A percentile compares a stretch with the other conserved stretches of the same genome.
Evolutionary conservation across 2,113 vertebrate genomes (phyloP).

Genomic region (Perca schrenkii): DNA sequence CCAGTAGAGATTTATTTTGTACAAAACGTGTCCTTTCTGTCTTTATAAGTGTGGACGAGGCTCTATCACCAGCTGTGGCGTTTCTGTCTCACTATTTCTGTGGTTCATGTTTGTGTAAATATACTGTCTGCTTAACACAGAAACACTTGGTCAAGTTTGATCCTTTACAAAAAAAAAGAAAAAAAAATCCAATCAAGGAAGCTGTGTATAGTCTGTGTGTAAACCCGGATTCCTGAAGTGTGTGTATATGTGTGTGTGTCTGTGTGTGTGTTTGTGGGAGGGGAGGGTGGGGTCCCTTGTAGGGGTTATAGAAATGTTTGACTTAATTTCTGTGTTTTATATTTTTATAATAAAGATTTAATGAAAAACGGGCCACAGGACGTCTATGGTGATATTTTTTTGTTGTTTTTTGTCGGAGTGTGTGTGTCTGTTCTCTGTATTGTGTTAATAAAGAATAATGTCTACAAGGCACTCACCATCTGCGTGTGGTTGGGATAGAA

Average conservation of each 20-base stretch:
- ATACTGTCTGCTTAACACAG: conserved; percentile 77
- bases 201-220: conserved; percentile 71
- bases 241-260: conserved; percentile 14
- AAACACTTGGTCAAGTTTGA: conserved; percentile 67
- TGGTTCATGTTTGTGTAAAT: conserved; percentile 79
- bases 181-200: conserved; percentile 62
- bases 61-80: conserved; percentile 49
- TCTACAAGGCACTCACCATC: conserved; percentile 90
- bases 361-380: conserved; percentile 73
- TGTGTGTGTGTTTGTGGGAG: neutral
- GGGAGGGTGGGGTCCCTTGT: conserved; percentile 56
- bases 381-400: conserved; percentile 1
- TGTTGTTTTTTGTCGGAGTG: neutral
- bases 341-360: conserved; percentile 90
- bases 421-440: neutral
- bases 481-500: conserved; percentile 95
- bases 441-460: conserved; percentile 6
- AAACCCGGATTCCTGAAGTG: conserved; percentile 72
- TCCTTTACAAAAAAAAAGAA: conserved; percentile 32
- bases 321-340: conserved; percentile 88
- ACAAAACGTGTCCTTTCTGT: neutral
- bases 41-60: neutral
- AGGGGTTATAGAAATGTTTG: conserved; percentile 82
- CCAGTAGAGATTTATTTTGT: neutral
- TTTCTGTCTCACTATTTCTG: conserved; percentile 70